Percentiles rank a stretch among this genome's conserved stretches.
These are phyloP conservation scores for Eugnorisma glareosa DNA, from an alignment of 2,888 invertebrate species.

Conservation along the genomic window DNA sequence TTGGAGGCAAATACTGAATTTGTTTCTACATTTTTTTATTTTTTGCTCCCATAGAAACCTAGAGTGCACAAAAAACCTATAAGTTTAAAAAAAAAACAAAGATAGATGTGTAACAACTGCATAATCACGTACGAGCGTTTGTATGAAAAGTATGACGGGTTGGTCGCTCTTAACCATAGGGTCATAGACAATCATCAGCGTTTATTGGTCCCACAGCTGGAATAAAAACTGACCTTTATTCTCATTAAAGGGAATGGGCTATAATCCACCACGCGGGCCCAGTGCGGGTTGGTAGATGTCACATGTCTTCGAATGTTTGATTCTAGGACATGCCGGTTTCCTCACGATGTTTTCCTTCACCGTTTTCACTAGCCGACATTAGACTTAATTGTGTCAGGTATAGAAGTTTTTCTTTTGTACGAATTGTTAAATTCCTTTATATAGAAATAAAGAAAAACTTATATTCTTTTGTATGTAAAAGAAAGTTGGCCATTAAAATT, in stretches of 20 bases:
- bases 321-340: neutral
- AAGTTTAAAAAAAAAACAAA: too few relatives aligned
- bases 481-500: constrained; percentile 1
- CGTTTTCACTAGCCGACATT: neutral
- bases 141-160: too few relatives aligned
- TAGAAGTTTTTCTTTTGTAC: neutral
- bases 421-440: neutral
- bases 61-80: too few relatives aligned
- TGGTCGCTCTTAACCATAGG: too few relatives aligned
- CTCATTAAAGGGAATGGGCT: neutral
- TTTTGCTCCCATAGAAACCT: too few relatives aligned
- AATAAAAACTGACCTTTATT: neutral
- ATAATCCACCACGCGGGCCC: neutral
- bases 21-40: too few relatives aligned
- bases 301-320: neutral
- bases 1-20: too few relatives aligned
- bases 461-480: neutral
- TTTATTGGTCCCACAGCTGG: too few relatives aligned
- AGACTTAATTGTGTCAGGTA: neutral
- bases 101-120: too few relatives aligned
- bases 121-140: too few relatives aligned
- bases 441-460: neutral
- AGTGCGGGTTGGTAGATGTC: neutral
- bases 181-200: too few relatives aligned
- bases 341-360: neutral